Conservation (phyloP, 2,113 vertebrate species). For the Hiodon tergisus region DNA sequence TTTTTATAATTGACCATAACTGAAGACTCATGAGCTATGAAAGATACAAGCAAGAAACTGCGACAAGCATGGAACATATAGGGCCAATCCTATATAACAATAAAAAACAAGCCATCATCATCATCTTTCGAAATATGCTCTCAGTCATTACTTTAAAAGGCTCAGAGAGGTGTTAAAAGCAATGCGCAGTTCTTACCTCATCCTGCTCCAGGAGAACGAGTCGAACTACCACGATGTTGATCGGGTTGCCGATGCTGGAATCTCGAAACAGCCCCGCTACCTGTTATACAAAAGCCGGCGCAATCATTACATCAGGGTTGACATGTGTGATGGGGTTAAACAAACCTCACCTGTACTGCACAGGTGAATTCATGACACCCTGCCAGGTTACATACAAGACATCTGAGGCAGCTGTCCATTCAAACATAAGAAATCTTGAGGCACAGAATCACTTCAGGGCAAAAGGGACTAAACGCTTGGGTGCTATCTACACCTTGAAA, state of each 20-base stretch:
- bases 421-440: background rate
- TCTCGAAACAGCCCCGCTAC: slow-evolving; percentile 86
- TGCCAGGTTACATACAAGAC: no score
- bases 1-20: background rate
- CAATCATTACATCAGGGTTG: background rate
- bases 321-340: no score
- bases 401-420: no score
- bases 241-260: slow-evolving; percentile 87
- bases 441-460: background rate
- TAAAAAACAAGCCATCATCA: no score
- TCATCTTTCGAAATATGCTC: no score
- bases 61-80: background rate
- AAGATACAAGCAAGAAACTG: background rate
- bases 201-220: slow-evolving; percentile 84
- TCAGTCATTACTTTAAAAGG: no score
- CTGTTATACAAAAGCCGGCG: slow-evolving; percentile 52
- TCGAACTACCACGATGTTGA: slow-evolving; percentile 87
- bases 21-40: background rate
- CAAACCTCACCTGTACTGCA: no score
- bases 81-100: background rate
- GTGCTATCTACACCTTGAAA: background rate
- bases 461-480: background rate
- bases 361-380: no score
- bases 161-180: background rate
- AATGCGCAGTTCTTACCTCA: slow-evolving; percentile 65